Evolutionary conservation across 2,797 vertebrate genomes (phyloP), one percentile per base, ranked within the genome.

Genomic region (Cynopterus sphinx): DNA sequence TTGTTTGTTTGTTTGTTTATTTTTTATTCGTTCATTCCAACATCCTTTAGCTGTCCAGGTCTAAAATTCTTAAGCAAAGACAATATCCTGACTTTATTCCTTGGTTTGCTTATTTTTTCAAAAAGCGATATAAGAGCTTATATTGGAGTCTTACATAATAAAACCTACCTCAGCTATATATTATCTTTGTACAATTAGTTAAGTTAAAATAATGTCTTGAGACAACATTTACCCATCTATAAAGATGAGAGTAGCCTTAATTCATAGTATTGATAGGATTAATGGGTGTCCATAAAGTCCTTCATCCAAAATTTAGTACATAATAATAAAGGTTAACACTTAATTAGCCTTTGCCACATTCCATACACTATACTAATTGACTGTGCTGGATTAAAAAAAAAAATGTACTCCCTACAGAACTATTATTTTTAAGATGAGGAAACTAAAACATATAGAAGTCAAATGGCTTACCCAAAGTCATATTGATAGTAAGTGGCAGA

Each of bases 81-180:
- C 0, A 46, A 21, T 43, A 46, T 59, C 19, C 22, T 49, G 43
- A 19, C 10, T 84, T 92, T 70, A 63, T 1, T 67, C 3, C 53
- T 75, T 51, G 19, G 2, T 90, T 68, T 90, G 31, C 7, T n/a
- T 89, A 82, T 11, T 57, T 87, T 95, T 90, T 87, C 70, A 93
- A 89, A 89, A 13, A 39, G 28, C 4, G 26, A 5, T 83, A 41
- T 81, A 68, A 21, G 15, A 89, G 26, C 8, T 68, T 74, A 26
- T 36, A 49, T 4, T 67, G 7, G 1, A 39, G 4, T 39, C 22
- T 57, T n/a, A 10, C 3, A 74, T 24, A 84, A 36, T 28, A 86
- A 93, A 87, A 82, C 7, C 3, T 36, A 21, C 71, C 46, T 79
- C 1, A 16, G 12, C 19, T 78, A 21, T 12, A 36, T 22, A 83